These are phyloP conservation scores for Atrichornis clamosus DNA, from an alignment of 2,113 vertebrate genomes.

Conservation along the genomic window DNA sequence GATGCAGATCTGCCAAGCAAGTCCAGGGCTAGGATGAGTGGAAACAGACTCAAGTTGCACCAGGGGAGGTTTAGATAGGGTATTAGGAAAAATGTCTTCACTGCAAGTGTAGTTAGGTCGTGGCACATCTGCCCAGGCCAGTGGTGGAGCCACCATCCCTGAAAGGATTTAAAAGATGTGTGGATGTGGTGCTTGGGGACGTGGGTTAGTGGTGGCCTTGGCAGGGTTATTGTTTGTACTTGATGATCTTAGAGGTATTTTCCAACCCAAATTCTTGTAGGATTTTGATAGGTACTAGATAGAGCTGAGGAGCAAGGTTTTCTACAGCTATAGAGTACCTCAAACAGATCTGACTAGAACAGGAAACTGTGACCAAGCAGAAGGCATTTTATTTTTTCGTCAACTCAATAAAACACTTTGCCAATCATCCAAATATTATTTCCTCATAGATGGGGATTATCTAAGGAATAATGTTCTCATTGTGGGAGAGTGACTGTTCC, in stretches of 20 bases:
- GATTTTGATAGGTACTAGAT: rapidly evolving
- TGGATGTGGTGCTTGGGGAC: neutral
- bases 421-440: neutral
- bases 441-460: neutral
- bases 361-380: neutral
- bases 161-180: neutral
- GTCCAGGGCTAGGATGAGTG: neutral
- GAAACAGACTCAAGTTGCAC: neutral
- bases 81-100: neutral
- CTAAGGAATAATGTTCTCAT: neutral
- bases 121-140: neutral
- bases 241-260: neutral
- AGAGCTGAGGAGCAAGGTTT: neutral
- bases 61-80: neutral
- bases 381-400: neutral
- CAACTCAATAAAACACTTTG: neutral
- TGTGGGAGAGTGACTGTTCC: neutral
- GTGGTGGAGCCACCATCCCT: too few species aligned
- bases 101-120: neutral
- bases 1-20: neutral
- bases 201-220: neutral
- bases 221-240: too few species aligned
- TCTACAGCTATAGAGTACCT: neutral
- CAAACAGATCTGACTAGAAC: neutral
- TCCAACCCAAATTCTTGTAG: neutral